A percentile compares a stretch with the other conserved stretches of the same genome.
phyloP scores from a whole-genome alignment of 2,797 vertebrate genomes.

The Hemitrygon akajei region DNA sequence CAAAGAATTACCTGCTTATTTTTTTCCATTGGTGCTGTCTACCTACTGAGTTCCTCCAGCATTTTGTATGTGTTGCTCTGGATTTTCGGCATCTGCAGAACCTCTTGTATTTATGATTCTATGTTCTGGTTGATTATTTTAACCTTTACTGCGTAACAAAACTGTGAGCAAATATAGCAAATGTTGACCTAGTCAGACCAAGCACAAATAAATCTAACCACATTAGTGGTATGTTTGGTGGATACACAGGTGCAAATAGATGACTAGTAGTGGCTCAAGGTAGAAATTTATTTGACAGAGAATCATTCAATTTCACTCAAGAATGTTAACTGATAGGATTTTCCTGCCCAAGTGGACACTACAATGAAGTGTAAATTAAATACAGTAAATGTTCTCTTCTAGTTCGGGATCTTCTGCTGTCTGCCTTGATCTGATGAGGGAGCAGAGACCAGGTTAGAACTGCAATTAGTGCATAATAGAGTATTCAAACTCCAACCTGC shows the following conservation, averaged over 20 bases:
- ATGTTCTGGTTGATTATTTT: background rate
- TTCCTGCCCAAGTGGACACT: background rate
- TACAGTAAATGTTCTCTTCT: background rate
- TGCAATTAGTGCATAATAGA: background rate
- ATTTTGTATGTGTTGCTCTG: background rate
- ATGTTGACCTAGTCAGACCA: background rate
- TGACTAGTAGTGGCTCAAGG: too few species aligned
- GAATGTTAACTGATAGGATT: background rate
- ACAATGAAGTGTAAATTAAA: background rate
- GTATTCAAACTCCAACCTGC: background rate
- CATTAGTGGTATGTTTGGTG: background rate
- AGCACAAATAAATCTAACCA: constrained; percentile 12
- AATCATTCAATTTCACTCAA: background rate
- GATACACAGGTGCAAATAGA: background rate
- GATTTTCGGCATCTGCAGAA: background rate
- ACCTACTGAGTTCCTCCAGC: too few species aligned
- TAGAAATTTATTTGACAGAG: background rate
- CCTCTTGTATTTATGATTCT: too few species aligned
- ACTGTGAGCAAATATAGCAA: background rate
- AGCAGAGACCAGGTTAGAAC: background rate
- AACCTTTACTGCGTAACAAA: background rate
- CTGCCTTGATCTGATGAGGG: background rate
- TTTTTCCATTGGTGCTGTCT: too few species aligned
- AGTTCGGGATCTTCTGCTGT: background rate
- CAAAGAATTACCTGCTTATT: too few species aligned